Evolutionary conservation across 2,888 invertebrate genomes (phyloP), one percentile per base, ranked within the genome.

Genomic region (Agapetus fuscipes): DNA sequence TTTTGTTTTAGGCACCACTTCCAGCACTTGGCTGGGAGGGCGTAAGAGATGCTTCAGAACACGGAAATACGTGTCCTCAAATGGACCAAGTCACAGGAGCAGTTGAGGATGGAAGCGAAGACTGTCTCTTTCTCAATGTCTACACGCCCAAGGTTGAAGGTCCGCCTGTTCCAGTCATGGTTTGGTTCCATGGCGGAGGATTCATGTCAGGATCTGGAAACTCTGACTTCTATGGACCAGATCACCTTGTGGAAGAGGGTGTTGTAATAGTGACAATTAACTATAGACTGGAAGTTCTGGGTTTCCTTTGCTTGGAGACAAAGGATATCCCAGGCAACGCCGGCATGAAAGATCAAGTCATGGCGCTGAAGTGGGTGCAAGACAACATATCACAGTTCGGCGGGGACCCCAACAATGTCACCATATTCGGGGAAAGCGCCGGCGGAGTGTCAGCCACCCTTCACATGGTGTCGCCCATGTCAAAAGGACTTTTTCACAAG

Each of bases 341-440:
- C n/a, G 67, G 63, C 2, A 60, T 67, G 58, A 67, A 67, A 49
- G 67, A 67, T 41, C 67, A 66, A 54, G 64, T 65, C 0, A 56
- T 59, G 6, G 66, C 64, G 1, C 51, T 67, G 1, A 55, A 49
- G 36, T 66, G 67, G 67, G 57, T 64, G 0, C 55, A 60, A 30
- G 54, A 53, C 3, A 67, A 66, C 41, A 66, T 67, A 11, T 40
- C 28, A 1, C 46, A 49, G 6, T 67, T 67, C 37, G 65, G 67
- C 3, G 66, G 66, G n/a, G 60, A 67, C 49, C 54, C 60, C 2
- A 46, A 57, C 0, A 66, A 66, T 46, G 52, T 67, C 0, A 67
- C 67, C 0, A 60, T 67, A 30, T 66, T 66, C 42, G 67, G 68
- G 0, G 61, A 65, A 49, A 67, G 67, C 38, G 62, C 61, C 10